Evolutionary conservation across 1,140 invertebrate genomes (phyloP).

Genomic region (Asobara japonica): DNA sequence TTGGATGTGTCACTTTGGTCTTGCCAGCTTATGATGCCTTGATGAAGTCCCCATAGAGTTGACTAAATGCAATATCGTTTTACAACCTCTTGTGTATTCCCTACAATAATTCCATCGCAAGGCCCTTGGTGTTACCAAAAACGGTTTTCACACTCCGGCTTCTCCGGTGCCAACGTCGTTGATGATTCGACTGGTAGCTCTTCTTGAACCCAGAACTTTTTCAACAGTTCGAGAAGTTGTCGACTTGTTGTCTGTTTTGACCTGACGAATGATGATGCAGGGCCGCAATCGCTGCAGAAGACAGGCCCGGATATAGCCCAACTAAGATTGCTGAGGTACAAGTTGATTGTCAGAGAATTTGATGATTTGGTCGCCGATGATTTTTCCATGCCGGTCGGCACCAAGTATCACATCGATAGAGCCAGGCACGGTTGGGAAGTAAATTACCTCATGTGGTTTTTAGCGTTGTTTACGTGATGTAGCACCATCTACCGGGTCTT

Average conservation of each 20-base stretch:
- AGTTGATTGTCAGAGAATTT: not conserved
- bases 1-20: too few species aligned
- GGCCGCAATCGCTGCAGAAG: not conserved
- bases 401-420: not conserved
- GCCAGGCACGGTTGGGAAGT: too few species aligned
- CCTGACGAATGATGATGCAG: not conserved
- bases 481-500: too few species aligned
- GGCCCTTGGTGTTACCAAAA: slow-evolving; percentile 41
- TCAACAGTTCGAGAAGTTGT: slow-evolving; percentile 47
- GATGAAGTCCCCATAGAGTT: slow-evolving; percentile 50
- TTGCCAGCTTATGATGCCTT: too few species aligned
- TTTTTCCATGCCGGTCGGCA: not conserved
- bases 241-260: slow-evolving; percentile 42
- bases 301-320: not conserved
- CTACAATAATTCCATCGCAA: slow-evolving; percentile 35
- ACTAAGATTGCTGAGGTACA: not conserved
- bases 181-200: not conserved
- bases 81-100: slow-evolving; percentile 36
- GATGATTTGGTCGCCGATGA: not conserved
- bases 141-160: slow-evolving; percentile 29
- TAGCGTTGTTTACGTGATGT: too few species aligned
- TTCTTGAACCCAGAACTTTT: slow-evolving; percentile 35
- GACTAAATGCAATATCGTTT: slow-evolving; percentile 23
- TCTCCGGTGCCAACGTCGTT: not conserved
- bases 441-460: too few species aligned